phyloP scores from a whole-genome alignment of 2,888 invertebrate species.

The Cataglyphis rosenhaueri region DNA sequence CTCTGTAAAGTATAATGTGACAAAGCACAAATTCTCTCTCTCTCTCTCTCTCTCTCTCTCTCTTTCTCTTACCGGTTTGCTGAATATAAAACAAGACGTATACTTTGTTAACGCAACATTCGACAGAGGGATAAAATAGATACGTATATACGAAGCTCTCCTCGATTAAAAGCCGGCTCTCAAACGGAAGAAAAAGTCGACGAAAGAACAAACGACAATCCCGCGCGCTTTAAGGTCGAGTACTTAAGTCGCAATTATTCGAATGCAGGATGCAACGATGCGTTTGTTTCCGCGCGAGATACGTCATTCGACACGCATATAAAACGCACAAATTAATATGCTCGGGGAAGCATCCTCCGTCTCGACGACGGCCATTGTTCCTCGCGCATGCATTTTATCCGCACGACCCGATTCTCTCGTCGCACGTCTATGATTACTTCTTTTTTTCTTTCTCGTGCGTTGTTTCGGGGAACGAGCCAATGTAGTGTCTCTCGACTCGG shows the following conservation, averaged over 20 bases:
- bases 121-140: conserved; percentile 11
- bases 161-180: conserved; percentile 33
- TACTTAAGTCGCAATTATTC: conserved; percentile 58
- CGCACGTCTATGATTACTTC: conserved; percentile 48
- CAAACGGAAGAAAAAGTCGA: conserved; percentile 25
- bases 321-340: conserved; percentile 68
- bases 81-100: conserved; percentile 24
- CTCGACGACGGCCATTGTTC: conserved; percentile 54
- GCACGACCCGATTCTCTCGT: conserved; percentile 43
- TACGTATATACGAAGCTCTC: conserved; percentile 3
- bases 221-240: conserved; percentile 42
- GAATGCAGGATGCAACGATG: conserved; percentile 68
- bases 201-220: conserved; percentile 33
- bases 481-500: conserved; percentile 25
- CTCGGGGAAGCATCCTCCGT: conserved; percentile 62
- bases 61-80: not conserved
- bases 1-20: not conserved
- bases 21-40: not conserved
- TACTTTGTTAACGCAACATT: conserved; percentile 20
- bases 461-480: conserved; percentile 39
- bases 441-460: conserved; percentile 23
- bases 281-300: conserved; percentile 69
- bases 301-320: conserved; percentile 67
- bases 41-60: not conserved
- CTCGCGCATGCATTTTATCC: conserved; percentile 36